phyloP scores from a whole-genome alignment of 2,797 vertebrate species.

The Syndactyla subalaris region DNA sequence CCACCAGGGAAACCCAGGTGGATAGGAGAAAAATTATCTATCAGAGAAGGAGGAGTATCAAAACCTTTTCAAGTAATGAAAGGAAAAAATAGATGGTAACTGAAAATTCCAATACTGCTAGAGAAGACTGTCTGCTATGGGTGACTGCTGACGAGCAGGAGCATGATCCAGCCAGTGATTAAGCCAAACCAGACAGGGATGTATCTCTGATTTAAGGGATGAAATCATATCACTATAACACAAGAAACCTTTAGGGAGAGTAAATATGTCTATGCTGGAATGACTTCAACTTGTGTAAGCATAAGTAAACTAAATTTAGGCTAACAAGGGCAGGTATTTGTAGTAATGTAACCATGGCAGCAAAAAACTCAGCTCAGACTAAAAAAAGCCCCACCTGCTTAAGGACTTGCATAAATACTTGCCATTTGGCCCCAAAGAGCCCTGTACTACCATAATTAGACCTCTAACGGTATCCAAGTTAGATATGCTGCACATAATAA shows the following conservation, averaged over 20 bases:
- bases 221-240: background rate
- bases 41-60: background rate
- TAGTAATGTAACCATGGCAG: constrained; percentile 49
- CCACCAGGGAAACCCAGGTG: background rate
- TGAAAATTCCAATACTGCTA: background rate
- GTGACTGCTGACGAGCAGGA: background rate
- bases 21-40: constrained; percentile 5
- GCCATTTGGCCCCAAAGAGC: background rate
- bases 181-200: background rate
- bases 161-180: background rate
- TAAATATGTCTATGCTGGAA: background rate
- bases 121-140: background rate
- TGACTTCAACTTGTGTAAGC: background rate
- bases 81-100: background rate
- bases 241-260: background rate
- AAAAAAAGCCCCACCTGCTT: constrained; percentile 30
- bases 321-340: constrained; percentile 50
- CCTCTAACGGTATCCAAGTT: constrained; percentile 2
- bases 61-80: background rate
- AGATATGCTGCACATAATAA: background rate
- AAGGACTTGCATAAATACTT: constrained; percentile 4
- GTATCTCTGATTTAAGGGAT: background rate
- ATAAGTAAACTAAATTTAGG: background rate
- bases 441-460: background rate
- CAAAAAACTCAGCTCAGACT: background rate